A percentile compares a stretch with the other conserved stretches of the same genome.
phyloP scores from a whole-genome alignment of 2,113 vertebrate genomes.

The Barbus barbus region DNA sequence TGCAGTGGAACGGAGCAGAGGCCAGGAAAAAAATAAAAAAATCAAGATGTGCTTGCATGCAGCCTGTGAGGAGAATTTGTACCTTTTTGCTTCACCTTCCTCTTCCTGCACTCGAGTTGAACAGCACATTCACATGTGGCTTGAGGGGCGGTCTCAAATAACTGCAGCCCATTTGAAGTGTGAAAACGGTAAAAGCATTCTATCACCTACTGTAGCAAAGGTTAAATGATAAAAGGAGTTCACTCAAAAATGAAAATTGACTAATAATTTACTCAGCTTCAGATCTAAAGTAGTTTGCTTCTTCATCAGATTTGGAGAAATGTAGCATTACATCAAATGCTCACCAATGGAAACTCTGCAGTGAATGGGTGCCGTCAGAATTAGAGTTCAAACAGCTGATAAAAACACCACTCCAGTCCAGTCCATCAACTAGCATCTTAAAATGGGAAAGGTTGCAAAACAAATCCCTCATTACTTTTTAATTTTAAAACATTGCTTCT shows the following conservation, averaged over 20 bases:
- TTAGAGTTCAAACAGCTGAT: background rate
- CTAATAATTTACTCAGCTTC: background rate
- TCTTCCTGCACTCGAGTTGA: conserved; percentile 14
- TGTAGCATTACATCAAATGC: too few species aligned
- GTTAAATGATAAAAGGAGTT: background rate
- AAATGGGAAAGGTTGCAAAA: too few species aligned
- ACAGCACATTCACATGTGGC: conserved; percentile 1
- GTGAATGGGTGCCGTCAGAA: background rate
- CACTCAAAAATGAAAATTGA: background rate
- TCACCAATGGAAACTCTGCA: too few species aligned
- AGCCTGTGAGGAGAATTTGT: background rate
- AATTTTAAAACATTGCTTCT: too few species aligned
- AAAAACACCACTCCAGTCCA: background rate
- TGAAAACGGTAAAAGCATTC: conserved; percentile 24
- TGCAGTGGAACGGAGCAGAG: background rate
- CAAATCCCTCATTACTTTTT: too few species aligned
- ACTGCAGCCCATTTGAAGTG: conserved; percentile 36
- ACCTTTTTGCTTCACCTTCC: conserved; percentile 21
- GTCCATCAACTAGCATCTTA: too few species aligned
- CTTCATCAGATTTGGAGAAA: background rate
- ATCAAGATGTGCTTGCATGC: conserved; percentile 5
- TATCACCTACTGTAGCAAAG: too few species aligned
- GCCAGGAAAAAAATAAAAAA: conserved; percentile 1
- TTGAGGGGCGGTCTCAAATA: background rate
- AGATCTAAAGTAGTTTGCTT: background rate